Evolutionary conservation across 2,113 vertebrate genomes (phyloP).

Genomic region (Microtus oregoni): DNA sequence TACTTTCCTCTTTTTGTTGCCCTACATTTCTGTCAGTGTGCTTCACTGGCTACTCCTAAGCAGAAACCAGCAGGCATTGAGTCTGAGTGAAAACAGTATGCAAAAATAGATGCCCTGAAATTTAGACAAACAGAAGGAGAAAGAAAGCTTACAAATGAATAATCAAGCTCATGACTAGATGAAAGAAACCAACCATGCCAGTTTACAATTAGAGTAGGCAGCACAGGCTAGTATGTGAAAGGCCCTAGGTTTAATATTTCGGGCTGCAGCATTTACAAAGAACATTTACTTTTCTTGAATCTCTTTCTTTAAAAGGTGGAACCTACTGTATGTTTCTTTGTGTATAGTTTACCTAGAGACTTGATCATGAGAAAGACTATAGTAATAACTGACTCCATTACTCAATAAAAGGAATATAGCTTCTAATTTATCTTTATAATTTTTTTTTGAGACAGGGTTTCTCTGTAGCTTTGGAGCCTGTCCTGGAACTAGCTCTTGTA

Average conservation of each 20-base stretch:
- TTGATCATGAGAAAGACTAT: constrained; percentile 19
- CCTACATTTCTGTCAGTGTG: background rate
- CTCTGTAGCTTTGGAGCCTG: no score
- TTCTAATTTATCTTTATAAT: background rate
- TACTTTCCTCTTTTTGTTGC: background rate
- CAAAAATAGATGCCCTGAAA: background rate
- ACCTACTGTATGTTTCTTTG: background rate
- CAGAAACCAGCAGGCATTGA: background rate
- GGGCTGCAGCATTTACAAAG: background rate
- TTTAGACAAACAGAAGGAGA: background rate
- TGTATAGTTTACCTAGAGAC: background rate
- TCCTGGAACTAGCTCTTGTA: no score
- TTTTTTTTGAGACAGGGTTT: no score
- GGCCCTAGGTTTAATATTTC: background rate
- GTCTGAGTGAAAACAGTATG: background rate
- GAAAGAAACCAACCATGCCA: background rate
- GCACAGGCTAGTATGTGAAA: background rate
- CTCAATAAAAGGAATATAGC: background rate
- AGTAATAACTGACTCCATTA: background rate
- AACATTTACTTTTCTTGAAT: background rate
- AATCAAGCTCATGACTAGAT: constrained; percentile 27
- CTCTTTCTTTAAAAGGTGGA: background rate
- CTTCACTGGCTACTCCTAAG: background rate
- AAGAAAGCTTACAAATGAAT: background rate
- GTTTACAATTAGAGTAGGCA: background rate